These are phyloP conservation scores for Aphelinus atriplicis DNA, from an alignment of 1,140 invertebrate species.

Conservation along the genomic window DNA sequence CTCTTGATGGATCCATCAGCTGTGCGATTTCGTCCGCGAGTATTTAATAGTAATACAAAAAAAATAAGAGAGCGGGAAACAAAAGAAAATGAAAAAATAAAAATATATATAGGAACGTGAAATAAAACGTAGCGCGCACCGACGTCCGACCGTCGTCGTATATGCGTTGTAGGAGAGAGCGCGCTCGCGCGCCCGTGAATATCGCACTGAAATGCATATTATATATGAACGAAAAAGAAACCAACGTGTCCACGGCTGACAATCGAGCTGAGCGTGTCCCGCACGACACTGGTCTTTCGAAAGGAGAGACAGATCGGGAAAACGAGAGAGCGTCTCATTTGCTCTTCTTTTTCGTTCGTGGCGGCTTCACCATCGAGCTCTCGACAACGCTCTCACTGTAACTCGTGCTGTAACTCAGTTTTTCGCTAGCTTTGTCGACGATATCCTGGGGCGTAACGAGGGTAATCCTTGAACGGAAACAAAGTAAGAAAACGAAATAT, in stretches of 20 bases:
- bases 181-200: too few species aligned
- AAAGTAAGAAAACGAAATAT: constrained; percentile 6
- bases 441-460: constrained; percentile 58
- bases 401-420: constrained; percentile 46
- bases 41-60: too few species aligned
- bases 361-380: constrained; percentile 53
- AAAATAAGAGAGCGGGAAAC: too few species aligned
- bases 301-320: too few species aligned
- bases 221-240: background rate
- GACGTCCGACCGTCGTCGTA: too few species aligned
- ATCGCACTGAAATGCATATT: constrained; percentile 30
- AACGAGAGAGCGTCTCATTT: constrained; percentile 38
- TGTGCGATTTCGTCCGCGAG: background rate
- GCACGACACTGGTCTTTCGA: too few species aligned
- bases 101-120: too few species aligned
- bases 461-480: constrained; percentile 53
- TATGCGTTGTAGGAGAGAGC: too few species aligned
- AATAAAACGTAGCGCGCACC: too few species aligned
- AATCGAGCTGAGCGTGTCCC: too few species aligned
- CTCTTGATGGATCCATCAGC: background rate
- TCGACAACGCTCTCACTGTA: constrained; percentile 46
- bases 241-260: too few species aligned
- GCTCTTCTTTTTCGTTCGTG: constrained; percentile 61
- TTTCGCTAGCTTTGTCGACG: constrained; percentile 54
- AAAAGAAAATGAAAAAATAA: too few species aligned